A percentile compares a stretch with the other conserved stretches of the same genome.
Evolutionary conservation across 2,888 invertebrate genomes (phyloP).

Genomic region (Lasioglossum pauxillum): DNA sequence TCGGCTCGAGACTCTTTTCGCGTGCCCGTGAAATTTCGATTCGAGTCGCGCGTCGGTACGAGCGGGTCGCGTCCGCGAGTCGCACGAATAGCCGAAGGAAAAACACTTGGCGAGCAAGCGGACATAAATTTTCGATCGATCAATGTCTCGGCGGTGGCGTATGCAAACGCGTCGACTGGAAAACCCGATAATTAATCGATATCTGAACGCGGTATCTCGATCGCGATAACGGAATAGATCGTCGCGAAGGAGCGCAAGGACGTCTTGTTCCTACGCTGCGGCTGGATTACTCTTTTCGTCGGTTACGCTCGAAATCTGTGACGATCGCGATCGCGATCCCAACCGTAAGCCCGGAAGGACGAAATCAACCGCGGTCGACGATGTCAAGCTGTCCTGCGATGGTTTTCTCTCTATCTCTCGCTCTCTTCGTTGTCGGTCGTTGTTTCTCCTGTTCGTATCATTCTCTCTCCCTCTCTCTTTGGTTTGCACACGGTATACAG

Average conservation of each 20-base stretch:
- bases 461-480: neutral
- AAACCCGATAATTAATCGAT: constrained; percentile 62
- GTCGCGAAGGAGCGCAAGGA: constrained; percentile 58
- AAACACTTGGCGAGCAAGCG: neutral
- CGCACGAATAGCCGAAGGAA: neutral
- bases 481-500: neutral
- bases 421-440: too few relatives aligned
- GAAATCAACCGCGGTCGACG: constrained; percentile 66
- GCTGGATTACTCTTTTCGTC: constrained; percentile 65
- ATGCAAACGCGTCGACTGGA: constrained; percentile 46
- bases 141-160: constrained; percentile 41
- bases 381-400: constrained; percentile 49
- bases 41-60: neutral
- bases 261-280: constrained; percentile 54
- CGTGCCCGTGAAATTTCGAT: constrained; percentile 12
- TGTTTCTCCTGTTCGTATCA: too few relatives aligned
- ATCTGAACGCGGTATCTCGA: constrained; percentile 48
- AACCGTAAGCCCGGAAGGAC: constrained; percentile 53
- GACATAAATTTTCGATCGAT: constrained; percentile 59
- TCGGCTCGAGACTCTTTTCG: neutral
- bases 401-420: too few relatives aligned
- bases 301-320: constrained; percentile 19
- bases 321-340: neutral
- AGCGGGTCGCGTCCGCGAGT: constrained; percentile 16
- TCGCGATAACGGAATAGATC: constrained; percentile 56